These are phyloP conservation scores for Lichenostomus cassidix DNA, from an alignment of 2,113 vertebrate genomes.

Conservation along the genomic window DNA sequence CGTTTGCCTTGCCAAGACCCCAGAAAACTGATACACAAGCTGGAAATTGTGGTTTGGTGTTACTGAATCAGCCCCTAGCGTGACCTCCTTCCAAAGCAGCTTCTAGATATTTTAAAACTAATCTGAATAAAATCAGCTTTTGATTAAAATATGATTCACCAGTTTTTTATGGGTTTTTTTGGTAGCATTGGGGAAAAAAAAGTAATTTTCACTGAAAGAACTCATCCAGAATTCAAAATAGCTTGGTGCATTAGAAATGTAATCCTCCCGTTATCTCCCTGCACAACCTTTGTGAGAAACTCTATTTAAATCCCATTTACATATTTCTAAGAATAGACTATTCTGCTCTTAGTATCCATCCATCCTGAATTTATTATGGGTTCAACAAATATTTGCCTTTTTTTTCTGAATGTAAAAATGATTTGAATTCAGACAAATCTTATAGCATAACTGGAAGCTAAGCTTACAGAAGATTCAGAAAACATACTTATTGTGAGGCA, in stretches of 20 bases:
- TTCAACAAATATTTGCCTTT: constrained; percentile 60
- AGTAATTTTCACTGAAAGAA: neutral
- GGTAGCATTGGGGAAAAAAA: neutral
- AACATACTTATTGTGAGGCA: neutral
- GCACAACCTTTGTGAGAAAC: constrained; percentile 10
- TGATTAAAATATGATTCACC: neutral
- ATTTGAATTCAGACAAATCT: constrained; percentile 20
- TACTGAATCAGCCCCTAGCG: neutral
- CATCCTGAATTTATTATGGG: constrained; percentile 32
- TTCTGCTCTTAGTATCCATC: constrained; percentile 38
- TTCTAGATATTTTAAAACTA: neutral
- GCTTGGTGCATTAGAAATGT: neutral
- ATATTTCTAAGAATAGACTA: constrained; percentile 45
- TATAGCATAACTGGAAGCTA: neutral
- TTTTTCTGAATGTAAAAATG: constrained; percentile 14
- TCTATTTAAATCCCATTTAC: constrained; percentile 60
- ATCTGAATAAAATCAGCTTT: neutral
- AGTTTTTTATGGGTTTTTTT: neutral
- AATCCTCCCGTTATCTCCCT: constrained; percentile 12
- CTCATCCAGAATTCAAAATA: neutral
- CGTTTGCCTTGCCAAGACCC: neutral
- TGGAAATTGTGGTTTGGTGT: neutral
- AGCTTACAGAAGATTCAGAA: constrained; percentile 12
- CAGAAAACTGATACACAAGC: neutral
- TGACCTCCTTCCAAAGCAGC: neutral